Base-by-base conservation (phyloP, 2,888 invertebrate genomes). In the Mamestra brassicae region DNA sequence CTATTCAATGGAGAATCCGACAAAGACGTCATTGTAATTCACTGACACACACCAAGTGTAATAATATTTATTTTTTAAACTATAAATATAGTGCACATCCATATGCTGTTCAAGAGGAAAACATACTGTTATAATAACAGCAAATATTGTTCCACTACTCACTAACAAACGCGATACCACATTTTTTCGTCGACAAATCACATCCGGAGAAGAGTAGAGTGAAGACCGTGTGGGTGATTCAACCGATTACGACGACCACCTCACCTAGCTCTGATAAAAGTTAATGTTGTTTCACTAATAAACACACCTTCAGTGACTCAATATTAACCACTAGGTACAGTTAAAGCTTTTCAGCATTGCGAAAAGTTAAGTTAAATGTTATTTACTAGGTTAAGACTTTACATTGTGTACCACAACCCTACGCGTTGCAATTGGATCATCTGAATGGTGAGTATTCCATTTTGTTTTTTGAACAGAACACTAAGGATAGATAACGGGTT, bases 181-280 rank as follows among this genome's bases (percentile, higher is more conserved):
- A 95, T 94, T 94, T 94, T 95, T 95, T 93, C 93, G 93, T 94
- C 95, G 95, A 95, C 96, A 95, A 96, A 96, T 95, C 96, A 95
- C 95, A 96, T 96, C 96, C 96, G 96, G 95, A 95, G 94, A 90
- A 91, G 92, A 93, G 90, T 80, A 87, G 88, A 90, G 89, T 89
- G 91, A 90, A 91, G 92, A 91, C 86, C 89, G 90, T 84, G 89
- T 92, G 92, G 88, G 91, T 95, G 95, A 95, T 92, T 95, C 95
- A 95, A 93, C 91, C 90, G 93, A 93, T 93, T 93, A 93, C 93
- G 87, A 89, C 85, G 83, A 90, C 88, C 90, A 91, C 89, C 89
- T 88, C 86, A 88, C 88, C 89, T 91, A 89, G 90, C 86, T 91
- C 91, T 93, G 94, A 95, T 95, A 94, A 93, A 85, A 82, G 82